Evolutionary conservation across 1,140 invertebrate species (phyloP).

Genomic region (Pogonomyrmex barbatus): DNA sequence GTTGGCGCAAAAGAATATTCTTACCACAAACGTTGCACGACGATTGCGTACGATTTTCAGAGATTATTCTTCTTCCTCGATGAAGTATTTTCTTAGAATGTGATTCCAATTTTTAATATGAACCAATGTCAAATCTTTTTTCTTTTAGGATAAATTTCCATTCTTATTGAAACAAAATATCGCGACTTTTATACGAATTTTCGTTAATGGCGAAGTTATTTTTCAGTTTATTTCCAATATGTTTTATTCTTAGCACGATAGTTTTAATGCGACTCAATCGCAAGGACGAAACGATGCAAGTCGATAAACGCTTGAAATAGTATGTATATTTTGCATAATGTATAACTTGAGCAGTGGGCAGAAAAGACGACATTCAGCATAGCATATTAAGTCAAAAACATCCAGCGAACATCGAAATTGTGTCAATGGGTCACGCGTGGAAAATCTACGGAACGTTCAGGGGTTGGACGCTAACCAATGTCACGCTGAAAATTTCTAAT

Average conservation of each 20-base stretch:
- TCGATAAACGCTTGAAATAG: slow-evolving; percentile 41
- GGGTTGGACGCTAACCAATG: not conserved
- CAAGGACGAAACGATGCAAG: slow-evolving; percentile 13
- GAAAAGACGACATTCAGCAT: slow-evolving; percentile 5
- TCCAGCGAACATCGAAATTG: slow-evolving; percentile 11
- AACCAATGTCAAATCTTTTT: not conserved
- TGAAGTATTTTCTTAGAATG: not conserved
- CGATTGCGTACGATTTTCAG: not conserved
- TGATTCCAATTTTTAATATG: not conserved
- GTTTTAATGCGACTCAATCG: not conserved
- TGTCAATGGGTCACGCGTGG: slow-evolving; percentile 53
- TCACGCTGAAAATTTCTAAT: slow-evolving; percentile 16
- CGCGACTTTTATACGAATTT: not conserved
- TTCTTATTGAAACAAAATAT: not conserved
- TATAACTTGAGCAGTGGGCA: not conserved
- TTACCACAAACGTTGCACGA: not conserved
- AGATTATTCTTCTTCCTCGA: not conserved
- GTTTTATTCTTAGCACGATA: slow-evolving; percentile 9
- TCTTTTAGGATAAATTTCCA: not conserved
- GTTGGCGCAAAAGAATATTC: not conserved
- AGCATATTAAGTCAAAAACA: slow-evolving; percentile 28
- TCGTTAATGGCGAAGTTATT: not conserved
- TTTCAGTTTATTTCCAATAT: not conserved
- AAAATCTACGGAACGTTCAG: slow-evolving; percentile 12
- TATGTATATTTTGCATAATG: slow-evolving; percentile 46